Conservation (phyloP, 2,113 vertebrate genomes). For the Myrmecobius fasciatus region DNA sequence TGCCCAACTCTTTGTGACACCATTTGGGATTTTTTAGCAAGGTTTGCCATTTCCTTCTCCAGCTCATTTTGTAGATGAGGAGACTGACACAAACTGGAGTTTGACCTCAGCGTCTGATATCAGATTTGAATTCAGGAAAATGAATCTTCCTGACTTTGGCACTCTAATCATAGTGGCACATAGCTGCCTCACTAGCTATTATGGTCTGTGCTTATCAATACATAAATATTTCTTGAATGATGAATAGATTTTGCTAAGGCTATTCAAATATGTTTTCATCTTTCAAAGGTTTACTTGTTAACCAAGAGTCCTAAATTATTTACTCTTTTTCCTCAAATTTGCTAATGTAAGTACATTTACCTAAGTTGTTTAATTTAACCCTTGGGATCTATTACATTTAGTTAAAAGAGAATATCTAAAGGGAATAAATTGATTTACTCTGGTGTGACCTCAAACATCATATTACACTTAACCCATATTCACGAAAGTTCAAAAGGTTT, state of each 20-base stretch:
- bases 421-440: conserved; percentile 52
- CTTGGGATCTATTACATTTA: conserved; percentile 38
- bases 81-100: not conserved
- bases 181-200: not conserved
- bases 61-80: not conserved
- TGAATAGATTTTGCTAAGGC: conserved; percentile 46
- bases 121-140: not conserved
- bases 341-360: conserved; percentile 35
- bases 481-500: conserved; percentile 20
- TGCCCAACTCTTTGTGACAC: not conserved
- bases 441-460: conserved; percentile 42
- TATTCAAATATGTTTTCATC: conserved; percentile 39
- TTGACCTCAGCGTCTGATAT: not conserved
- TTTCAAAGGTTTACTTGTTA: conserved; percentile 46
- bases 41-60: not conserved
- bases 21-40: not conserved
- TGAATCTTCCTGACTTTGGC: not conserved
- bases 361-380: conserved; percentile 53
- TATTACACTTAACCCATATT: conserved; percentile 24
- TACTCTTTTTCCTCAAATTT: conserved; percentile 33
- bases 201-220: not conserved
- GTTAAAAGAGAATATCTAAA: conserved; percentile 33
- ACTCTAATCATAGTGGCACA: not conserved
- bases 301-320: not conserved
- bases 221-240: not conserved